Conservation (phyloP, 2,888 invertebrate species). For the Acanthosepion pharaonis region DNA sequence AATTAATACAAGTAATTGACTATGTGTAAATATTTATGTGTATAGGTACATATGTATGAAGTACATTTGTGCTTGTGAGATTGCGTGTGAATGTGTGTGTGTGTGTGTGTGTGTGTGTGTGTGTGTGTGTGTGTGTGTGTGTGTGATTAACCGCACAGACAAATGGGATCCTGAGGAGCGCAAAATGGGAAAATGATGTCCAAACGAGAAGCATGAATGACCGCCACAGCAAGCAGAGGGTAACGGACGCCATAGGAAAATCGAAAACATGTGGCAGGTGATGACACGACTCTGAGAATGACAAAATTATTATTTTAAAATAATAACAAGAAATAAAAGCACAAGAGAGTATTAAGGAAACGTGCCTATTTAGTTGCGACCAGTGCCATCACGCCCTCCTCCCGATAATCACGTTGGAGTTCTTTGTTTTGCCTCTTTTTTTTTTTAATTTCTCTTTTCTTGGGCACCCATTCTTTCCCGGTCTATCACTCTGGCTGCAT, state of each 20-base stretch:
- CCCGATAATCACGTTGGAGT: no score
- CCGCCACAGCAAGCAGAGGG: not conserved
- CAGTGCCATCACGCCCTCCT: no score
- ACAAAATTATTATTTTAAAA: not conserved
- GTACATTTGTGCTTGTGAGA: not conserved
- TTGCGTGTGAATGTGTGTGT: not conserved
- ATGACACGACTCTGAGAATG: not conserved
- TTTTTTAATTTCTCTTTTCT: no score
- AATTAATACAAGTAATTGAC: not conserved
- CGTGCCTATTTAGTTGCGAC: no score
- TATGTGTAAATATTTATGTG: not conserved
- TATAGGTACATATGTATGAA: not conserved
- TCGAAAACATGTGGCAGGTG: constrained; percentile 33
- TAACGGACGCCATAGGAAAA: constrained; percentile 9
- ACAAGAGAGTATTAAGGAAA: no score
- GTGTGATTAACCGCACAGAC: not conserved
- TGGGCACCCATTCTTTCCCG: no score
- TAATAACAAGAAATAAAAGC: not conserved
- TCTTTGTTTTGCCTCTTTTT: no score
- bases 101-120: not conserved
- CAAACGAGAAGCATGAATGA: not conserved
- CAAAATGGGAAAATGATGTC: constrained; percentile 23
- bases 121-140: not conserved
- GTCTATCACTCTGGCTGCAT: no score
- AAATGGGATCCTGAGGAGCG: constrained; percentile 12